These are phyloP conservation scores for Odontomachus brunneus DNA, from an alignment of 1,140 invertebrate species.

Conservation along the genomic window DNA sequence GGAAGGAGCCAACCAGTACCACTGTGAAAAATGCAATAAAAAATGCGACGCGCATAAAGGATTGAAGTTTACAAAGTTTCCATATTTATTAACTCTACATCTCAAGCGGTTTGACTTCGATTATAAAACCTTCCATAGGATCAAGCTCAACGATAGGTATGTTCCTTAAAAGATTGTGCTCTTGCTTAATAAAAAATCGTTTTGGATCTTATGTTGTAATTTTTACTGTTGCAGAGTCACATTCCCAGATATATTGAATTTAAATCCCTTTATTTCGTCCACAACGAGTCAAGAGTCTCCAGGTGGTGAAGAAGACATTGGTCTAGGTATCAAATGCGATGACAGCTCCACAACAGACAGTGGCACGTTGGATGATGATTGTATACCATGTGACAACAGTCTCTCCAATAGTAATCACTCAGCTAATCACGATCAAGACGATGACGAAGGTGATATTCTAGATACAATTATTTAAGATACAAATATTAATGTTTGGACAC, in stretches of 20 bases:
- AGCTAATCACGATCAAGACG: slow-evolving; percentile 81
- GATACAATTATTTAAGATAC: too few relatives aligned
- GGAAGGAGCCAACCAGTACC: slow-evolving; percentile 95
- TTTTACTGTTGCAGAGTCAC: slow-evolving; percentile 88
- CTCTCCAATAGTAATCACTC: slow-evolving; percentile 76
- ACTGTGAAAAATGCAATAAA: slow-evolving; percentile 95
- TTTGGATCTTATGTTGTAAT: neutral
- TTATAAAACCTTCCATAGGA: slow-evolving; percentile 93
- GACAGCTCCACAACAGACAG: slow-evolving; percentile 90
- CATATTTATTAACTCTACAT: slow-evolving; percentile 95
- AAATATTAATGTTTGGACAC: neutral
- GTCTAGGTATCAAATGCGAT: slow-evolving; percentile 86
- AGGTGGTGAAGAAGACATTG: slow-evolving; percentile 82
- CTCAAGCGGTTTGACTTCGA: slow-evolving; percentile 97
- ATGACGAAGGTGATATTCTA: slow-evolving; percentile 82
- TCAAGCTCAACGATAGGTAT: slow-evolving; percentile 97
- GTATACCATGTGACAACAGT: slow-evolving; percentile 83
- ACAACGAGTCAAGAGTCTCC: slow-evolving; percentile 79
- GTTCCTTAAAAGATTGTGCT: slow-evolving; percentile 61
- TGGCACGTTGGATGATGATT: slow-evolving; percentile 89
- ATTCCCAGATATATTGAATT: slow-evolving; percentile 93
- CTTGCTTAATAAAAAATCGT: neutral
- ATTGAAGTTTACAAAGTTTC: slow-evolving; percentile 94
- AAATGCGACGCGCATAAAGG: slow-evolving; percentile 97
- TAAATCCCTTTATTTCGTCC: slow-evolving; percentile 91